Evolutionary conservation across 2,888 invertebrate species (phyloP).

Genomic region (Diachrysia chrysitis): DNA sequence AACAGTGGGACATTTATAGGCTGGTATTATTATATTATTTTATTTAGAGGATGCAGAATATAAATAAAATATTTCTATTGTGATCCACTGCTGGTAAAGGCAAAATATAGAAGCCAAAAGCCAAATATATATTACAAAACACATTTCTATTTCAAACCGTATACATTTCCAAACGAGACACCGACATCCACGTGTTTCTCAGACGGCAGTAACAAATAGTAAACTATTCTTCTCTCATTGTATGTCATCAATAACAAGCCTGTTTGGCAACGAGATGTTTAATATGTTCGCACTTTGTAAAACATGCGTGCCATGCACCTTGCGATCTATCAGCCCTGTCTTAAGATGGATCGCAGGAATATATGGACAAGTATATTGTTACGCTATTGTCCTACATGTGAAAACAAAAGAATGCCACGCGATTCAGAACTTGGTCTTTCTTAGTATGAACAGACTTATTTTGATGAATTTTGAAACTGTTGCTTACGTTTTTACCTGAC

Average conservation of each 20-base stretch:
- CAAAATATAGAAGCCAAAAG: neutral
- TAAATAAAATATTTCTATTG: too few relatives aligned
- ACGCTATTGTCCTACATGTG: neutral
- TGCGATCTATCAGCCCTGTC: slow-evolving; percentile 35
- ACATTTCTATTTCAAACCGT: slow-evolving; percentile 9
- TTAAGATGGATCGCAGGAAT: slow-evolving; percentile 29
- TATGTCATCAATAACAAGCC: slow-evolving; percentile 64
- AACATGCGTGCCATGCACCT: slow-evolving; percentile 35
- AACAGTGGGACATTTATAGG: too few relatives aligned
- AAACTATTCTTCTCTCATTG: slow-evolving; percentile 65
- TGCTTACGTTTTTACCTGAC: too few relatives aligned
- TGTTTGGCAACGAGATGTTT: slow-evolving; percentile 42
- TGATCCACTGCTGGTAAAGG: too few relatives aligned
- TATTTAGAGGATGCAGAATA: too few relatives aligned
- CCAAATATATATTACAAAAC: neutral
- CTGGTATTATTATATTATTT: too few relatives aligned
- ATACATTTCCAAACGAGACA: slow-evolving; percentile 15
- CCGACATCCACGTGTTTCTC: slow-evolving; percentile 42
- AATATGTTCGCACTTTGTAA: slow-evolving; percentile 47
- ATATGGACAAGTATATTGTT: neutral
- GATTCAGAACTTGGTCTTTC: neutral
- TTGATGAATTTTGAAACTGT: too few relatives aligned
- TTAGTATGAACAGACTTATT: too few relatives aligned
- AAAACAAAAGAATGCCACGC: neutral
- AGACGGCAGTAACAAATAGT: slow-evolving; percentile 63